These are phyloP conservation scores for Caprella mutica DNA, from an alignment of 2,888 invertebrate species.

Conservation along the genomic window DNA sequence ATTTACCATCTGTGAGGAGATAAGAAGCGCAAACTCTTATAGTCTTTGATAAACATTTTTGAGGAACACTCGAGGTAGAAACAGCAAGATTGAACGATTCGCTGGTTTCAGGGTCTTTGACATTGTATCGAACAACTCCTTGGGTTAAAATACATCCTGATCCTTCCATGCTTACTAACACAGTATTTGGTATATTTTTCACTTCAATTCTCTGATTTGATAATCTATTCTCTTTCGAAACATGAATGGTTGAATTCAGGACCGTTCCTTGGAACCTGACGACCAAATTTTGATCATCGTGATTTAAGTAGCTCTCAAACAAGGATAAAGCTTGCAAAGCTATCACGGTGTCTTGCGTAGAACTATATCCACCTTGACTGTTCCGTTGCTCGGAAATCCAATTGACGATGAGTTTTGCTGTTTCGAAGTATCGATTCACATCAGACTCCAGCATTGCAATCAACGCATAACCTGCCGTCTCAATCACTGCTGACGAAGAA, in stretches of 20 bases:
- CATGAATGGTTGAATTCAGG: too few species aligned
- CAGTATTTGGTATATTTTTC: constrained; percentile 42
- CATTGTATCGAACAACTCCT: constrained; percentile 44
- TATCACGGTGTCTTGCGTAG: constrained; percentile 57
- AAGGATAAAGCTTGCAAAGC: constrained; percentile 44
- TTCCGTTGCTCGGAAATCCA: constrained; percentile 61
- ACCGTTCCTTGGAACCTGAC: too few species aligned
- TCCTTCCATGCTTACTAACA: constrained; percentile 46
- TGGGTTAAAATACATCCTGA: constrained; percentile 50
- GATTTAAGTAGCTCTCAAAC: constrained; percentile 39
- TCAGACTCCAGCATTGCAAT: constrained; percentile 49
- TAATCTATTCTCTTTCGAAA: constrained; percentile 44
- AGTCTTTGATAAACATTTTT: constrained; percentile 38
- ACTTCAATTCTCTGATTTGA: constrained; percentile 44
- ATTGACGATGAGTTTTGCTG: constrained; percentile 52
- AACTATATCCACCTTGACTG: constrained; percentile 57
- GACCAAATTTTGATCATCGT: too few species aligned
- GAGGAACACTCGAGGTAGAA: constrained; percentile 1
- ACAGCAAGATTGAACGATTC: constrained; percentile 46
- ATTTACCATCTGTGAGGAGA: constrained; percentile 42
- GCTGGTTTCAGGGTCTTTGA: constrained; percentile 38
- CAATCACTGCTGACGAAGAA: constrained; percentile 51
- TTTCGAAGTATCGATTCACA: constrained; percentile 45
- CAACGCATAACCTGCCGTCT: constrained; percentile 57
- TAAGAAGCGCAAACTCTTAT: constrained; percentile 34